These are phyloP conservation scores for Heterochromis multidens DNA, from an alignment of 2,113 vertebrate genomes.

Conservation along the genomic window DNA sequence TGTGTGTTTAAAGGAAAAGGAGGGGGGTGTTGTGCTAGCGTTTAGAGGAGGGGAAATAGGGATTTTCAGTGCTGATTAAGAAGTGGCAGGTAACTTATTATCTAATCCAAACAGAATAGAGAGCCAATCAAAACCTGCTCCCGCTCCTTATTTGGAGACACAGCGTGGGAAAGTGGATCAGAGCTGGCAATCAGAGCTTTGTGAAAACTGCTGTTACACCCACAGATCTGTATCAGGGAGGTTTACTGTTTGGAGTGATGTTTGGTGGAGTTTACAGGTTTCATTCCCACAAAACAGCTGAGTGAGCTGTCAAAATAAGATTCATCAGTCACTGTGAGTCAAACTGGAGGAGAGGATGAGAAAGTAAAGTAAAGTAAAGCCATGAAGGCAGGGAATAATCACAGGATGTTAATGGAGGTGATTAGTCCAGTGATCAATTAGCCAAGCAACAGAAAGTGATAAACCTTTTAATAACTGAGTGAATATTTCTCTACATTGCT, in stretches of 20 bases:
- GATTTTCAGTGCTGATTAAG: conserved; percentile 24
- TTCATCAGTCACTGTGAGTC: not conserved
- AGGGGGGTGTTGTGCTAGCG: not conserved
- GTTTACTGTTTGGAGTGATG: not conserved
- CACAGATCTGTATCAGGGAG: not conserved
- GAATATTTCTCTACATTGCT: not conserved
- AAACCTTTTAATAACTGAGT: not conserved
- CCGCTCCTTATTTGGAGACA: not conserved
- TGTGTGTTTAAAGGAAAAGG: not conserved
- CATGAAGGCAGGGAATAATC: not conserved
- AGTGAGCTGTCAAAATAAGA: conserved; percentile 15
- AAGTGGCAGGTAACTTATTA: conserved; percentile 53
- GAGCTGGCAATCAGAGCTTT: not conserved
- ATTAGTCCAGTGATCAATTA: not conserved
- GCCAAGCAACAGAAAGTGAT: not conserved
- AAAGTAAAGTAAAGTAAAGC: too few species aligned
- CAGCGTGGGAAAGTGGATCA: conserved; percentile 45
- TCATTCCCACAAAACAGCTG: conserved; percentile 33
- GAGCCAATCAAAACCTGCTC: conserved; percentile 23
- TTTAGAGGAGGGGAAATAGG: not conserved
- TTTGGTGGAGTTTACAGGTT: conserved; percentile 13
- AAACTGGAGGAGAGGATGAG: not conserved
- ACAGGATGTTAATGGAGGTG: not conserved
- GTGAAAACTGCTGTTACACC: not conserved
- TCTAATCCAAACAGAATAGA: conserved; percentile 31